Base-by-base conservation (phyloP, 2,113 vertebrate genomes). In the Forbesichthys papilliferus region DNA sequence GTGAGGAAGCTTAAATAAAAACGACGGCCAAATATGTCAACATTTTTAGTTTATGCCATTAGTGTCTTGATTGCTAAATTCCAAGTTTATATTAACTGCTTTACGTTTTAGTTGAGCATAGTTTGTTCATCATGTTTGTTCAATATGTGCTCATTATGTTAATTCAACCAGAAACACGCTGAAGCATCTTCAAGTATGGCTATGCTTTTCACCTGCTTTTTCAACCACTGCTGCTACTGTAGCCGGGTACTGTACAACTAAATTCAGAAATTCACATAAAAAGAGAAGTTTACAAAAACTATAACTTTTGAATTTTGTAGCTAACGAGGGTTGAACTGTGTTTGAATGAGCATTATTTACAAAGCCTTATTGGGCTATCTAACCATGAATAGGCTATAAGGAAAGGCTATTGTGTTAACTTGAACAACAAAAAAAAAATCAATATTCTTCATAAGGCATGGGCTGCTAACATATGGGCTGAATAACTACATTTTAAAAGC, bases 101-200 rank as follows among this genome's bases (percentile, higher is more conserved):
- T 94, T 92, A 94, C 89, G 90, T 93, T 91, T 93, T 93, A 95
- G 92, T 88, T 89, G 87, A 85, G 88, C 88, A 92, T 87, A 74
- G 71, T 86, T 86, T 93, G 91, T 94, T 92, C 90, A 71, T 93
- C 90, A 90, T 92, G 93, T 86, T 86, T 93, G 91, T 94, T 92
- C 90, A 71, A 93, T 90, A 90, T 92, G 93, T 27, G 90, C 93
- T 94, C 91, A 94, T 94, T 97, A 95, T 92, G 93, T 94, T 95
- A 95, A 97, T 93, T 96, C 90, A 94, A 90, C 93, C 92, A 93
- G 81, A 89, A 88, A 86, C 80, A 82, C 88, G 87, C 86, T 79
- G 83, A 95, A 96, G 91, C 94, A 90, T 94, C 91, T 97, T 97
- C 95, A 96, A 97, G 96, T 98, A 98, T 97, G 96, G 96, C 95